Base-by-base conservation (phyloP, 2,113 vertebrate genomes). In the Microcebus tavaratra region DNA sequence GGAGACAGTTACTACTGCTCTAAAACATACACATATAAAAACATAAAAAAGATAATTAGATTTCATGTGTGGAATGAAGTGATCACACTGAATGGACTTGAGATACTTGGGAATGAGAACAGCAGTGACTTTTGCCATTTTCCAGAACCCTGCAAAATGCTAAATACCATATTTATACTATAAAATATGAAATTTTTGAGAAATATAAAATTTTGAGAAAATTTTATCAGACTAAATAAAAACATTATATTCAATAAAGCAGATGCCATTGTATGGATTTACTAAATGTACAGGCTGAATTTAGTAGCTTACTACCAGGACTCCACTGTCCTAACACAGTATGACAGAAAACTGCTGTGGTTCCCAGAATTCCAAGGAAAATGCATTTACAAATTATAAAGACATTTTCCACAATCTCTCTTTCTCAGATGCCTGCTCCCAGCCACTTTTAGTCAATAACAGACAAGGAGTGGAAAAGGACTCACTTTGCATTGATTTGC, bases 131-230 rank as follows among this genome's bases (percentile, higher is more conserved):
- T 61, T 82, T 55, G 11, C 81, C 34, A 21, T 72, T 87, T 81
- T 72, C 48, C 29, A 84, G 70, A 85, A 13, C 34, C 31, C 25
- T 25, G 17, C 7, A 83, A 67, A 88, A 82, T 63, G 12, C 31
- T 53, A 42, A 29, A 39, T 57, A 61, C 27, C 31, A 9, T 57
- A 92, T n/a, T 94, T 81, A 84, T 13, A 67, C 2, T 72, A 25
- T 17, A 92, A 83, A 90, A 92, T 75, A 91, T 45, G 53, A 94
- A 90, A 92, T 73, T 13, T 29, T 90, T 45, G 45, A 45, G 45
- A 83, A 90, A 90, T 75, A 91, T 45, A 45, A 94, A 90, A 92
- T 73, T 13, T 29, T 90, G 31, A 83, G 42, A 90, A 92, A 75
- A 45, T 8, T 18, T 87, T 87, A 75, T 68, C 76, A 84, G 23